A percentile compares a stretch with the other conserved stretches of the same genome.
These are phyloP conservation scores for Prunella himalayana DNA, from an alignment of 2,113 vertebrate genomes.

Conservation along the genomic window DNA sequence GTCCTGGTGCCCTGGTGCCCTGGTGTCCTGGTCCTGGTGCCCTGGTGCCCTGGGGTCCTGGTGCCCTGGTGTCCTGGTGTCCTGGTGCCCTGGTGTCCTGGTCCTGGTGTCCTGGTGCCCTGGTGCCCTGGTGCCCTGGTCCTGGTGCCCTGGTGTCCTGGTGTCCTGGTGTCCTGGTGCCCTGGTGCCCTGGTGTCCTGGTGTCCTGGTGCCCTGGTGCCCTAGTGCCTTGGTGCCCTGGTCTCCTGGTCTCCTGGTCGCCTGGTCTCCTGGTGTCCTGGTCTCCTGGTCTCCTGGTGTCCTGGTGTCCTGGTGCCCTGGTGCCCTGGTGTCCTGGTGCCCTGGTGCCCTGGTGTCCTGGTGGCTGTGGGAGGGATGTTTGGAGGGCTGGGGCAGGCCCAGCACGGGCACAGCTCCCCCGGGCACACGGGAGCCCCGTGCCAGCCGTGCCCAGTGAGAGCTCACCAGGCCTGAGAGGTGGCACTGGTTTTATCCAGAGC, in stretches of 20 bases:
- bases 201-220: too few relatives aligned
- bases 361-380: background rate
- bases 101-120: too few relatives aligned
- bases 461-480: accelerated
- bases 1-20: background rate
- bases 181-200: too few relatives aligned
- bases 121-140: background rate
- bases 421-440: accelerated
- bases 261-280: too few relatives aligned
- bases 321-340: background rate
- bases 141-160: background rate
- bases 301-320: background rate
- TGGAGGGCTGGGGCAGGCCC: background rate
- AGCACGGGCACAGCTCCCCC: background rate
- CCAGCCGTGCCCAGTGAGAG: background rate
- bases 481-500: background rate
- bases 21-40: accelerated
- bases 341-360: background rate
- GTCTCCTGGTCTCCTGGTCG: too few relatives aligned
- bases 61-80: too few relatives aligned
- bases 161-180: too few relatives aligned
- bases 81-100: too few relatives aligned
- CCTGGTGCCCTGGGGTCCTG: too few relatives aligned
- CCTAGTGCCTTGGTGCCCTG: too few relatives aligned
- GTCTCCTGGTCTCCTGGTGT: background rate